Evolutionary conservation across 2,113 vertebrate genomes (phyloP).

Genomic region (Nannobrachium achirus): DNA sequence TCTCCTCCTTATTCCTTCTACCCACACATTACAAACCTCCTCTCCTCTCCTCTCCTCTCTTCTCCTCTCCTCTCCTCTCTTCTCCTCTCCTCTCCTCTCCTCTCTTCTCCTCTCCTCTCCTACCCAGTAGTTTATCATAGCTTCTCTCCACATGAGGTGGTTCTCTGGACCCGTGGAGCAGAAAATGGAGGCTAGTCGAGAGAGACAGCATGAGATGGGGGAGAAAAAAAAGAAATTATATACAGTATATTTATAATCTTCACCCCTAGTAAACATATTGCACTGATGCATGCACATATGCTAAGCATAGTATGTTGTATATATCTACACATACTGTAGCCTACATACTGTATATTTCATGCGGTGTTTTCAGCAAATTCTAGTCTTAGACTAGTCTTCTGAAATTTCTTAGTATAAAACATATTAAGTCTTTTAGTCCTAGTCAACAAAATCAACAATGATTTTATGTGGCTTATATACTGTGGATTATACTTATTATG

Average conservation of each 20-base stretch:
- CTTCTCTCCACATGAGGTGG: conserved; percentile 64
- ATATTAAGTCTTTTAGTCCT: no score
- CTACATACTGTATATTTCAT: neutral
- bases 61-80: neutral
- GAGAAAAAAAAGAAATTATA: no score
- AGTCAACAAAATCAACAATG: no score
- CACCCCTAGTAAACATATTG: conserved; percentile 52
- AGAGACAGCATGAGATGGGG: conserved; percentile 57
- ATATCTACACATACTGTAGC: conserved; percentile 29
- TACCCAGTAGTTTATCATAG: conserved; percentile 65
- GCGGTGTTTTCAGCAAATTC: no score
- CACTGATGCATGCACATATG: conserved; percentile 43
- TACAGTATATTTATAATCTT: conserved; percentile 17
- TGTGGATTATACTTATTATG: no score
- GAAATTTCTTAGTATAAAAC: no score
- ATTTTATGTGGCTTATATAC: no score
- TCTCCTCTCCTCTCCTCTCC: neutral
- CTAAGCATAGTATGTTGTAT: conserved; percentile 12
- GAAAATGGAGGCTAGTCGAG: conserved; percentile 75
- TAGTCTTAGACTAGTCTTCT: no score
- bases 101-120: conserved; percentile 4
- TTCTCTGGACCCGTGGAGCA: conserved; percentile 72
- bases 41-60: conserved; percentile 3
- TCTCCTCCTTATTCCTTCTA: neutral
- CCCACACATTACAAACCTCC: neutral